Evolutionary conservation across 2,113 vertebrate species (phyloP), one percentile per base, ranked within the genome.

Genomic region (Cynocephalus volans): DNA sequence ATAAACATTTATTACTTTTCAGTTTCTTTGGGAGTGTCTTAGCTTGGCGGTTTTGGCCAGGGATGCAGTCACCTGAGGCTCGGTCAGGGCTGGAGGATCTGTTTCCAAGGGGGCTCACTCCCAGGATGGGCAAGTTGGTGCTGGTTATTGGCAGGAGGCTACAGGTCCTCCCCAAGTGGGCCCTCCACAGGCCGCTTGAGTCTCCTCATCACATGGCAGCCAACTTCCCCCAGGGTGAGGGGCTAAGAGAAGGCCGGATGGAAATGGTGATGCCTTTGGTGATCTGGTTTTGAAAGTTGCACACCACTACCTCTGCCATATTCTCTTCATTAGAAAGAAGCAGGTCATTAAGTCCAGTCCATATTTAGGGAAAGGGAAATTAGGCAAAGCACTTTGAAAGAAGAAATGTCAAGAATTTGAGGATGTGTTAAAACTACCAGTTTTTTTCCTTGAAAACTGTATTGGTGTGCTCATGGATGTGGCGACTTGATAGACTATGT

Each of bases 1-100:
- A 23, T 36, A 28, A 64, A 64, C 60, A 31, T 6, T 65, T 54
- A 33, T 28, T 81, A 58, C 56, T 81, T 91, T 62, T 79, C 48
- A 36, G 17, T 93, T 91, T 85, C 73, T 96, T 75, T 80, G 52
- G 8, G 50, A 54, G 52, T 81, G 84, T 58, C 48, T 88, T 82
- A 87, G 41, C 67, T 87, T 18, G 24, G 58, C 18, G 5, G 7
- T 58, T 26, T 36, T 70, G 80, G 45, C 0, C 0, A 65, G 58
- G 45, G 28, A 24, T 31, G 9, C 6, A 0, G 19, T 45, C 26
- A 33, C 82, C 8, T 64, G 58, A 70, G 67, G 14, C 28, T 45
- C 33, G 23, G 7, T 50, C 41, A 17, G 19, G 54, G 4, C 52
- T 31, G 23, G 72, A 13, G n/a, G 54, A 1, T 64, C 21, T 84